phyloP scores from a whole-genome alignment of 2,888 invertebrate species.

The Ichneumon xanthorius region DNA sequence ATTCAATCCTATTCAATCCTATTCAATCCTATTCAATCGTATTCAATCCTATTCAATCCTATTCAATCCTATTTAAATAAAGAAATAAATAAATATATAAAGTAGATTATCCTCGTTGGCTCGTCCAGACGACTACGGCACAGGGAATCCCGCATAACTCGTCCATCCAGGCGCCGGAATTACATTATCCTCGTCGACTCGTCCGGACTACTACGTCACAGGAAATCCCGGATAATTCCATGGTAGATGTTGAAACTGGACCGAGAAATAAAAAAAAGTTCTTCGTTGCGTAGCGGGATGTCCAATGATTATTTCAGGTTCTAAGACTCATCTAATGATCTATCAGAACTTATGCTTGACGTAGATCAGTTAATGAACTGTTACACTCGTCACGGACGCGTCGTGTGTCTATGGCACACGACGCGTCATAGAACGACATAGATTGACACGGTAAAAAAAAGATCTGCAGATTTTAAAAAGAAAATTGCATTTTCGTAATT shows the following conservation, averaged over 20 bases:
- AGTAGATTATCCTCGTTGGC: slow-evolving; percentile 1
- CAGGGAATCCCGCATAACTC: slow-evolving; percentile 36
- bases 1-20: no score
- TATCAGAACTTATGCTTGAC: slow-evolving; percentile 20
- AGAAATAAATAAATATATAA: no score
- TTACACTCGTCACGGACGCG: neutral
- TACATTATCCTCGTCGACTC: slow-evolving; percentile 3
- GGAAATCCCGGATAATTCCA: slow-evolving; percentile 37
- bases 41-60: no score
- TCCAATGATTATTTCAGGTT: neutral
- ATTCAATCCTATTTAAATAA: no score
- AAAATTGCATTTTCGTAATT: neutral
- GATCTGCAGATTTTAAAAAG: no score
- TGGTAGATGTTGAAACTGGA: slow-evolving; percentile 21
- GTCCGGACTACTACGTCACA: slow-evolving; percentile 35
- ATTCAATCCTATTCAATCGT: no score
- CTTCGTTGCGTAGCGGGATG: neutral
- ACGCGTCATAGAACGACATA: neutral
- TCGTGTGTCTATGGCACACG: neutral
- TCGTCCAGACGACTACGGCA: slow-evolving; percentile 21
- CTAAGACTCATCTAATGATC: neutral
- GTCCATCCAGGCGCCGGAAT: neutral
- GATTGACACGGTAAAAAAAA: neutral
- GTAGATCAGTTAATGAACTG: slow-evolving; percentile 9
- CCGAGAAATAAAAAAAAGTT: neutral